These are phyloP conservation scores for Bibio marci DNA, from an alignment of 2,888 invertebrate species.

Conservation along the genomic window DNA sequence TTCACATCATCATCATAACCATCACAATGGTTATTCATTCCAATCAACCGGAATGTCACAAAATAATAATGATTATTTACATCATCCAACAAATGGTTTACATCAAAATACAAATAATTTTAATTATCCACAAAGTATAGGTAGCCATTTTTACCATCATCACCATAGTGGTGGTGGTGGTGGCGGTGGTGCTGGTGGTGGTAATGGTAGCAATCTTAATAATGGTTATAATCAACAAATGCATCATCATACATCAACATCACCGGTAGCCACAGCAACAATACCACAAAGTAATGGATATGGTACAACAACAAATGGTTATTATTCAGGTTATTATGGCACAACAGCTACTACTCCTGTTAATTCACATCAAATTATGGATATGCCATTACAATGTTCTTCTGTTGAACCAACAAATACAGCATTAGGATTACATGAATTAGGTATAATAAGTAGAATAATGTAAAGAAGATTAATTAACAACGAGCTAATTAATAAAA, in stretches of 20 bases:
- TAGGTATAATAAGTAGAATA: conserved; percentile 23
- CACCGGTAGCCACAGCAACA: background rate
- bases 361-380: conserved; percentile 26
- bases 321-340: conserved; percentile 24
- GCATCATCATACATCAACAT: conserved; percentile 8
- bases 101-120: conserved; percentile 7
- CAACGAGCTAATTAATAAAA: too few species aligned
- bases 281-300: conserved; percentile 14
- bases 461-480: too few species aligned
- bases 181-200: conserved; percentile 9
- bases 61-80: conserved; percentile 13
- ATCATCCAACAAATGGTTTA: conserved; percentile 9
- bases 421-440: conserved; percentile 27
- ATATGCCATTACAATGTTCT: conserved; percentile 28
- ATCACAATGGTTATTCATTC: conserved; percentile 47
- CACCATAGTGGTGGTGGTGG: conserved; percentile 15
- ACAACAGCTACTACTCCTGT: conserved; percentile 13
- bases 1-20: conserved; percentile 43
- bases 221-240: conserved; percentile 15
- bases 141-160: conserved; percentile 21
- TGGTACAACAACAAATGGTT: conserved; percentile 16
- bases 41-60: conserved; percentile 34
- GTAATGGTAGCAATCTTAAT: too few species aligned
- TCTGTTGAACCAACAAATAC: conserved; percentile 28
- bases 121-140: conserved; percentile 41